Evolutionary conservation across 2,797 vertebrate species (phyloP).

Genomic region (Petrocephalus schoutedeni): DNA sequence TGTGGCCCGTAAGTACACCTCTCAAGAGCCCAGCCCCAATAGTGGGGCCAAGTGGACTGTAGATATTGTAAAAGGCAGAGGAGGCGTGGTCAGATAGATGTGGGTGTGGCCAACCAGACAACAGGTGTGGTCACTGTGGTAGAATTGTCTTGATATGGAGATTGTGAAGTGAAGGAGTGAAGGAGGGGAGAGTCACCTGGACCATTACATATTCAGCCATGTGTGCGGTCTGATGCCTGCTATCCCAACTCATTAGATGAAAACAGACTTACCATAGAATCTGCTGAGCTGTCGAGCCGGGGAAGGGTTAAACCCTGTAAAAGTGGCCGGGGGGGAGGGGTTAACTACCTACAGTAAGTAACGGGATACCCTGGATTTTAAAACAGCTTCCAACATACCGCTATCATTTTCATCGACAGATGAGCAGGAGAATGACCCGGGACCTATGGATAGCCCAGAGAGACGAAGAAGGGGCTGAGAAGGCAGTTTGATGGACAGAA

Average conservation of each 20-base stretch:
- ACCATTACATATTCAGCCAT: not conserved
- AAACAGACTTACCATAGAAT: slow-evolving; percentile 40
- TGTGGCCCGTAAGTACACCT: not conserved
- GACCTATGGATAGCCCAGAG: slow-evolving; percentile 42
- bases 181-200: not conserved
- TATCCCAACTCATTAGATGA: not conserved
- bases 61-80: not conserved
- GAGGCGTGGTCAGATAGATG: not conserved
- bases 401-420: slow-evolving; percentile 50
- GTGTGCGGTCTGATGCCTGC: not conserved
- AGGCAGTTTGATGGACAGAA: not conserved
- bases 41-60: not conserved
- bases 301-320: slow-evolving; percentile 16
- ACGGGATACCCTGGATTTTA: not conserved
- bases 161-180: no score
- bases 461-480: not conserved
- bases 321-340: not conserved
- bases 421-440: slow-evolving; percentile 49
- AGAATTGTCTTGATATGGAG: not conserved
- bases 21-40: not conserved
- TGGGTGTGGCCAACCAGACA: not conserved
- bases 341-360: not conserved
- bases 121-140: not conserved
- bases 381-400: not conserved
- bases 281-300: slow-evolving; percentile 31